A percentile compares a stretch with the other conserved stretches of the same genome.
These are phyloP conservation scores for Corvus cornix DNA, from an alignment of 2,113 vertebrate genomes.

Conservation along the genomic window DNA sequence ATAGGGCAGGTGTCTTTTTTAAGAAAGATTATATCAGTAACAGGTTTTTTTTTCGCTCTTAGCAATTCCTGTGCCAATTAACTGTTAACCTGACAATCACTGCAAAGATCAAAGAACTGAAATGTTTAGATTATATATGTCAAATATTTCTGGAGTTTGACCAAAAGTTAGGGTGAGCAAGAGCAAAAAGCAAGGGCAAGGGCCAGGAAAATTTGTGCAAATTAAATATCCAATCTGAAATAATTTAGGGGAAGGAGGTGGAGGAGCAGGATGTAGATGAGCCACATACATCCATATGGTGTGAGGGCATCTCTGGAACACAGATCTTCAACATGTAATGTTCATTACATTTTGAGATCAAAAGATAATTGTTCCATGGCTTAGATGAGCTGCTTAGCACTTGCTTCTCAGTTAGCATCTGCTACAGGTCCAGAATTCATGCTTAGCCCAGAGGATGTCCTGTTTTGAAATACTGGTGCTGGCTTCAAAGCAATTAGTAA, in stretches of 20 bases:
- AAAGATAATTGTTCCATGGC: background rate
- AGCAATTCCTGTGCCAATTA: background rate
- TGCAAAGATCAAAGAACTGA: background rate
- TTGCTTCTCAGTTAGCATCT: background rate
- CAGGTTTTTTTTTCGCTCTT: background rate
- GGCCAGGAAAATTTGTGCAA: background rate
- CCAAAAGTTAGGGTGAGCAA: background rate
- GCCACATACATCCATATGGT: accelerated
- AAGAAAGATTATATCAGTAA: background rate
- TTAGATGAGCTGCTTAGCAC: background rate
- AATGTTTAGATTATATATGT: background rate
- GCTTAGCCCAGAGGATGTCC: background rate
- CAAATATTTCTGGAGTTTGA: background rate
- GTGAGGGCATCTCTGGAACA: background rate
- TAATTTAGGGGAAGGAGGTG: background rate
- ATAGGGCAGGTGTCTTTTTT: background rate
- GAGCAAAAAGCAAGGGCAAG: background rate
- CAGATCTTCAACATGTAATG: background rate
- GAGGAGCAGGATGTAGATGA: background rate
- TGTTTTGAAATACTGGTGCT: background rate
- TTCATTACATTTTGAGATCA: background rate
- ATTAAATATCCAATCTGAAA: background rate
- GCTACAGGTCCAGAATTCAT: background rate
- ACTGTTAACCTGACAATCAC: background rate
- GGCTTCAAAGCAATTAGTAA: background rate